These are phyloP conservation scores for Leptinotarsa tumamoca DNA, from an alignment of 2,888 invertebrate species.

Conservation along the genomic window DNA sequence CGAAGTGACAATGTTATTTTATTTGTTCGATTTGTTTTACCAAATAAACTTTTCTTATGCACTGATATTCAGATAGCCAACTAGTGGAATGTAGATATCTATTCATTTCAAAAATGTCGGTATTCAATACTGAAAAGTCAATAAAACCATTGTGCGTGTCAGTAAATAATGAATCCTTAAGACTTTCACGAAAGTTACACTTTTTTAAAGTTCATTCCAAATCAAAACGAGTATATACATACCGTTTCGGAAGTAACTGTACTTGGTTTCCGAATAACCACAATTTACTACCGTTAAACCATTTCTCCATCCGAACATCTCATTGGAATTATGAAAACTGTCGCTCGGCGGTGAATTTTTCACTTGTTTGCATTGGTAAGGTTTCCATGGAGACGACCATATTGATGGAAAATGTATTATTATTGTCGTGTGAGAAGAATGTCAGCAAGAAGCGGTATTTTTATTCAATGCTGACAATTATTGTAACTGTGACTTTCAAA, in stretches of 20 bases:
- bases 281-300: constrained; percentile 90
- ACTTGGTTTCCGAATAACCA: constrained; percentile 93
- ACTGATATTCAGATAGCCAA: too few relatives aligned
- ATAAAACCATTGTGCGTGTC: too few relatives aligned
- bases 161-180: too few relatives aligned
- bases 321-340: constrained; percentile 38
- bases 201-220: too few relatives aligned
- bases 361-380: constrained; percentile 41
- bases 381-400: constrained; percentile 40
- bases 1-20: too few relatives aligned
- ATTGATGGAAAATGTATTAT: constrained; percentile 37
- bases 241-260: constrained; percentile 87
- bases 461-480: constrained; percentile 16
- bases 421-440: constrained; percentile 3
- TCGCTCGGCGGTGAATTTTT: constrained; percentile 14
- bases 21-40: too few relatives aligned
- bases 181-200: too few relatives aligned
- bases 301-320: constrained; percentile 82
- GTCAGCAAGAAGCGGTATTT: not conserved
- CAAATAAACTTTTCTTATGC: too few relatives aligned
- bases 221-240: constrained; percentile 53
- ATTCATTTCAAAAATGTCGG: too few relatives aligned
- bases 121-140: too few relatives aligned
- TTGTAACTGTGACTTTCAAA: constrained; percentile 10
- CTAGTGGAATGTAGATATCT: too few relatives aligned